Conservation (phyloP, 2,888 invertebrate species). For the Pecten maximus region DNA sequence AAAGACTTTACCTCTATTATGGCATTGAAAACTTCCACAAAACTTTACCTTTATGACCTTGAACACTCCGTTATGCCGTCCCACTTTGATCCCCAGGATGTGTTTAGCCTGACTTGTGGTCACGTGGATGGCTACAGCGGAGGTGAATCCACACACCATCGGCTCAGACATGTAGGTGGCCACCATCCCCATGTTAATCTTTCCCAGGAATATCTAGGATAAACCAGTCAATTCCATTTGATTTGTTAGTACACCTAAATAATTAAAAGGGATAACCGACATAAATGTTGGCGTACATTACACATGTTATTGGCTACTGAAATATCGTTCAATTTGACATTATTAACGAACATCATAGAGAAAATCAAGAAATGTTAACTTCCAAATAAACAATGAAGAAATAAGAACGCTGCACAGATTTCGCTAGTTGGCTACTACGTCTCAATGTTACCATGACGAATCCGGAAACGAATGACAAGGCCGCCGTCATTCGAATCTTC, state of each 20-base stretch:
- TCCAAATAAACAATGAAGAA: no score
- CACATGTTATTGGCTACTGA: no score
- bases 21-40: background rate
- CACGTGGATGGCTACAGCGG: slow-evolving; percentile 93
- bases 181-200: slow-evolving; percentile 72
- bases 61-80: slow-evolving; percentile 67
- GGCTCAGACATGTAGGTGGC: slow-evolving; percentile 78
- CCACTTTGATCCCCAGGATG: slow-evolving; percentile 79
- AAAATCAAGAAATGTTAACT: no score
- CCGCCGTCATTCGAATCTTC: slow-evolving; percentile 64
- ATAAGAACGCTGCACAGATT: no score
- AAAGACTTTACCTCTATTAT: background rate
- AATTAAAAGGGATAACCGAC: no score
- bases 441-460: slow-evolving; percentile 57
- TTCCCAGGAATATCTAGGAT: slow-evolving; percentile 73
- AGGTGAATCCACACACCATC: slow-evolving; percentile 93
- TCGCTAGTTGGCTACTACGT: no score
- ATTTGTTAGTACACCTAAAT: no score
- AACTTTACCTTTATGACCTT: slow-evolving; percentile 65
- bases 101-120: slow-evolving; percentile 88
- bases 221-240: no score
- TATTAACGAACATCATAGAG: no score
- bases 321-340: no score
- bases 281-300: no score
- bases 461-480: slow-evolving; percentile 63